Conservation (phyloP, 2,888 invertebrate genomes). For the Drosophila merina region DNA sequence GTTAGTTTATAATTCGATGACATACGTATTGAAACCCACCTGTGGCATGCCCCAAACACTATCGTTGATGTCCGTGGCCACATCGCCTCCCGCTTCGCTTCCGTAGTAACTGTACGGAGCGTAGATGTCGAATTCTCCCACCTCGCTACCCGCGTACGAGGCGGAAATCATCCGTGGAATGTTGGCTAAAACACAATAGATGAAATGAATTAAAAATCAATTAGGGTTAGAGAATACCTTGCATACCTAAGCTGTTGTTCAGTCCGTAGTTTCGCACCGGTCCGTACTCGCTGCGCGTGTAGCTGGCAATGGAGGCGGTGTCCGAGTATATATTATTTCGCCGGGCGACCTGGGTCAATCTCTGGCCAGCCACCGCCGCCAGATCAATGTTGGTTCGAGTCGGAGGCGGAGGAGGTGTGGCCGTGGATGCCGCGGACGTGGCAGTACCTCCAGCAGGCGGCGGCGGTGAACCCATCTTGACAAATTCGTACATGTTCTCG, state of each 20-base stretch:
- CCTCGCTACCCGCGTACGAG: conserved; percentile 93
- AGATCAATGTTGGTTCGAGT: conserved; percentile 73
- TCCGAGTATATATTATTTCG: conserved; percentile 78
- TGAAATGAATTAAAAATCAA: not conserved
- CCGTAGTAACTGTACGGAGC: conserved; percentile 91
- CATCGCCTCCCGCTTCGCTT: conserved; percentile 85
- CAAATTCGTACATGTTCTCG: conserved; percentile 82
- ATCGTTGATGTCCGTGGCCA: conserved; percentile 83
- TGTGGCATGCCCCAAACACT: conserved; percentile 83
- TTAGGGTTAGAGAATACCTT: not conserved
- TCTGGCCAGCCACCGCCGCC: conserved; percentile 60
- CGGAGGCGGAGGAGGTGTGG: conserved; percentile 80
- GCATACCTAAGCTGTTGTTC: conserved; percentile 82
- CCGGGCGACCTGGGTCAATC: conserved; percentile 57
- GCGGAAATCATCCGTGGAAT: conserved; percentile 87
- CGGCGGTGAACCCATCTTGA: conserved; percentile 69
- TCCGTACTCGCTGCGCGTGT: conserved; percentile 83
- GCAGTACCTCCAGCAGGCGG: conserved; percentile 1
- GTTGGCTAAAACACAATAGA: conserved; percentile 71
- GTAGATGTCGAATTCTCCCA: conserved; percentile 92
- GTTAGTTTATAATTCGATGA: too few species aligned
- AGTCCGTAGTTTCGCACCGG: conserved; percentile 80
- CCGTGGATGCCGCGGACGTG: conserved; percentile 54
- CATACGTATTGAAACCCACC: conserved; percentile 52
- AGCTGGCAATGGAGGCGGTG: conserved; percentile 80